These are phyloP conservation scores for Tympanoctomys barrerae DNA, from an alignment of 2,797 vertebrate genomes.

Conservation along the genomic window DNA sequence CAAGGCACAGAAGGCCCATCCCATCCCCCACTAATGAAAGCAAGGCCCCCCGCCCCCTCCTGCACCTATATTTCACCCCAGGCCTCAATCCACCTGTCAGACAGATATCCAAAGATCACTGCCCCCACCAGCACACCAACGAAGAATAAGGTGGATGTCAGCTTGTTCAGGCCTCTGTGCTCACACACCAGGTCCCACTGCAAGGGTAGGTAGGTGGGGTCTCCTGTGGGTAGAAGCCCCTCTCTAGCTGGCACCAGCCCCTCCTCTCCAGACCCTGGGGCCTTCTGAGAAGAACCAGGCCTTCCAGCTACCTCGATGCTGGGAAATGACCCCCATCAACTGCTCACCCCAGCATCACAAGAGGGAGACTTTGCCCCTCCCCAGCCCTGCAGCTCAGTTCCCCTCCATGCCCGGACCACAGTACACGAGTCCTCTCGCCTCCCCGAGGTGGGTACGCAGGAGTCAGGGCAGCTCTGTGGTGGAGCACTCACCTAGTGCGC, in stretches of 20 bases:
- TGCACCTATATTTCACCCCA: neutral
- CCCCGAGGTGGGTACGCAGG: neutral
- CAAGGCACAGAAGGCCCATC: neutral
- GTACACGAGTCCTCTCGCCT: neutral
- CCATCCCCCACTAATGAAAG: neutral
- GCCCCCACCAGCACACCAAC: constrained; percentile 91
- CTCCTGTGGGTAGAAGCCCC: neutral
- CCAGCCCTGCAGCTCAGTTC: neutral
- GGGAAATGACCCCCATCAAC: neutral
- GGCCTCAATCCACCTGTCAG: constrained; percentile 90
- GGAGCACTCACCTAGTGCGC: neutral
- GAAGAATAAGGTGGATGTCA: constrained; percentile 92
- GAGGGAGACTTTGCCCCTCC: neutral
- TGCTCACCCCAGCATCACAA: neutral
- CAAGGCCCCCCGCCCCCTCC: neutral
- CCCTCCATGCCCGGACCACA: neutral
- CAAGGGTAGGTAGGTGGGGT: constrained; percentile 16
- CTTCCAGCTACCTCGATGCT: neutral
- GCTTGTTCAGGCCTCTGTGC: constrained; percentile 90
- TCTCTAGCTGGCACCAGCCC: neutral
- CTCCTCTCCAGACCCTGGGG: neutral
- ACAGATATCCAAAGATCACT: constrained; percentile 91
- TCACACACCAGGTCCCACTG: constrained; percentile 95
- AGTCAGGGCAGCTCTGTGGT: neutral
- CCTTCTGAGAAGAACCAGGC: neutral